Conservation (phyloP, 2,888 invertebrate species). For the Drosophila trichaetosa region DNA sequence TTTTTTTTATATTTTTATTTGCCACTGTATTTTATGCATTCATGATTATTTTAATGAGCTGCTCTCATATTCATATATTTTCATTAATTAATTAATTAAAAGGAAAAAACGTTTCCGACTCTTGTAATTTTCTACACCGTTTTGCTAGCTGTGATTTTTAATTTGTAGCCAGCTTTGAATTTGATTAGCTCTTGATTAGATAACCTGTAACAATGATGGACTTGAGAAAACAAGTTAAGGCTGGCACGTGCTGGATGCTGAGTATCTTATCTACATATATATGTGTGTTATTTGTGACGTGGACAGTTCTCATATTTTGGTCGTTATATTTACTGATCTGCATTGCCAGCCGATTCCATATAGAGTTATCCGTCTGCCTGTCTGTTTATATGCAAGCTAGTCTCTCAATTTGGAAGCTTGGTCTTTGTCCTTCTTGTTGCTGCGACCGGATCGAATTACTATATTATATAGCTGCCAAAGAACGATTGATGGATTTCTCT, state of each 20-base stretch:
- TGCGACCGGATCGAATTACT: too few relatives aligned
- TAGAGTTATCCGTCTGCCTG: background rate
- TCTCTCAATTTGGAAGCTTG: background rate
- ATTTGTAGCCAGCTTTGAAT: conserved; percentile 43
- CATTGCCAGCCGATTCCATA: background rate
- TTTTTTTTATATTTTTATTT: background rate
- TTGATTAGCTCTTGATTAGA: conserved; percentile 37
- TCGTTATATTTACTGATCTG: background rate
- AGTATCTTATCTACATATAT: background rate
- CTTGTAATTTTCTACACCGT: conserved; percentile 41
- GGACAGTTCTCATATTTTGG: background rate
- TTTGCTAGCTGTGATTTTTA: conserved; percentile 53
- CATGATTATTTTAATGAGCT: conserved; percentile 59
- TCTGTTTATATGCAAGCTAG: background rate
- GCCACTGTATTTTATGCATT: conserved; percentile 28
- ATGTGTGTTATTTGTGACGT: too few relatives aligned
- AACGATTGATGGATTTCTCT: too few relatives aligned
- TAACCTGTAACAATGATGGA: background rate
- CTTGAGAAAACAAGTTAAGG: background rate
- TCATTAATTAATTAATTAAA: conserved; percentile 62
- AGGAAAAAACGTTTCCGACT: conserved; percentile 40
- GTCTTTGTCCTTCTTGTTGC: background rate
- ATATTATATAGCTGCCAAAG: too few relatives aligned
- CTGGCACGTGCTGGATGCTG: background rate
- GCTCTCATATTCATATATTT: conserved; percentile 59